Evolutionary conservation across 1,140 invertebrate genomes (phyloP), one percentile per base, ranked within the genome.

Genomic region (Drosophila jambulina): DNA sequence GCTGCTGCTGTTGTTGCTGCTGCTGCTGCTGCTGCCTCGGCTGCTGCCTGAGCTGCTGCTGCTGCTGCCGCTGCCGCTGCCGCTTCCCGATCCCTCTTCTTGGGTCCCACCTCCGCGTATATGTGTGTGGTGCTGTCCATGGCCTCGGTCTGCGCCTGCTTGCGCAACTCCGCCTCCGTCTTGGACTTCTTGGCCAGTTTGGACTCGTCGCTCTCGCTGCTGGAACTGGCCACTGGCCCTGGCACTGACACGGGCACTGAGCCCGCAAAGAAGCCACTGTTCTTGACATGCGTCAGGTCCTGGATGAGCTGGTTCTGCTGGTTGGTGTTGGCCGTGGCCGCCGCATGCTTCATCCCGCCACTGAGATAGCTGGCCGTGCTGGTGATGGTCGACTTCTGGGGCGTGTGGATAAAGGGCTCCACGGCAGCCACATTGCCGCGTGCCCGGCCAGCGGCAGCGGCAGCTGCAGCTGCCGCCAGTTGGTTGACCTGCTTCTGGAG

Each of bases 351-450:
- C 58, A 91, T 85, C 9, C 78, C 87, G 0, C 71, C 91, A 15
- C 74, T 86, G 53, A 92, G 38, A 43, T 81, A 92, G 48, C 68
- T 83, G 27, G 83, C 75, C 12, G 87, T 86, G 54, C 79, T 63
- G 10, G 91, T 87, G 38, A 92, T 90, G n/a, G 82, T 92, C 21
- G 92, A 91, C 72, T 92, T 92, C 23, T 96, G 95, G 10, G 96
- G 96, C 78, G 97, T 96, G 82, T 97, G 96, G 80, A 97, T 97
- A 84, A 97, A 98, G 1, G 97, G 97, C 87, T 98, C 97, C 3
- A 98, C 96, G 9, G 97, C 97, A 2, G 97, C 97, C 54, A 98
- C 96, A 91, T 97, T 97, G 54, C 86, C 83, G 0, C 83, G 81
- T 10, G 85, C 91, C 3, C 91, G 82, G 13, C 80, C 83, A 4